These are phyloP conservation scores for Drosophila antonietae DNA, from an alignment of 2,888 invertebrate species.

Conservation along the genomic window DNA sequence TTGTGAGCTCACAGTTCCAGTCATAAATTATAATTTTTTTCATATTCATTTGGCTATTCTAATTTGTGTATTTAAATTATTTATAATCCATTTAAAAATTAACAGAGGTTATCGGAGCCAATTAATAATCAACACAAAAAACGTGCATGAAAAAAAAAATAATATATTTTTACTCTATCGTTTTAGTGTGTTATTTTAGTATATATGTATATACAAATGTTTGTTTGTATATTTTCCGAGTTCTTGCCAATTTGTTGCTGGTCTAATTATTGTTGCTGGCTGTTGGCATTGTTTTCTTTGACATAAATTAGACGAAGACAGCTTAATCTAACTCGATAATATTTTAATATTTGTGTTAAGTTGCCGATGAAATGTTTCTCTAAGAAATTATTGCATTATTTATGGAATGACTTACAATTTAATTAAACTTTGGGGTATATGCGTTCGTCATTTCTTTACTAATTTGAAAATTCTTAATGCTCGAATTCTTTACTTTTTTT, in stretches of 20 bases:
- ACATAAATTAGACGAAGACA: conserved; percentile 65
- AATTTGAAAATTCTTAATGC: neutral
- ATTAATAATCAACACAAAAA: conserved; percentile 44
- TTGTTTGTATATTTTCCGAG: conserved; percentile 4
- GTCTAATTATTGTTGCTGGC: conserved; percentile 56
- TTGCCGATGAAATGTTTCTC: conserved; percentile 26
- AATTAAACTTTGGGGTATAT: neutral
- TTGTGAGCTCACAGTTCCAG: conserved; percentile 46
- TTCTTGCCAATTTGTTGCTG: conserved; percentile 55
- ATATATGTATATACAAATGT: neutral
- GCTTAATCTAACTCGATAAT: conserved; percentile 61
- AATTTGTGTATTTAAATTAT: conserved; percentile 57
- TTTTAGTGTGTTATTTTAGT: conserved; percentile 8
- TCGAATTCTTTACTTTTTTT: too few species aligned
- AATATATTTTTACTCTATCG: neutral
- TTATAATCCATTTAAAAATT: conserved; percentile 73
- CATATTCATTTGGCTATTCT: conserved; percentile 36
- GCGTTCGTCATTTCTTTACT: neutral
- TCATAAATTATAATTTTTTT: conserved; percentile 60
- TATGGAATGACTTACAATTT: neutral
- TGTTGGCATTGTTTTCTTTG: conserved; percentile 65
- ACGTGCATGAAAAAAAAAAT: neutral
- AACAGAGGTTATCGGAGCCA: conserved; percentile 59
- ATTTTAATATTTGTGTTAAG: conserved; percentile 33
- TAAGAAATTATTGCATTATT: conserved; percentile 23